Conservation (phyloP, 2,888 invertebrate genomes). For the Drosophila mimica region DNA sequence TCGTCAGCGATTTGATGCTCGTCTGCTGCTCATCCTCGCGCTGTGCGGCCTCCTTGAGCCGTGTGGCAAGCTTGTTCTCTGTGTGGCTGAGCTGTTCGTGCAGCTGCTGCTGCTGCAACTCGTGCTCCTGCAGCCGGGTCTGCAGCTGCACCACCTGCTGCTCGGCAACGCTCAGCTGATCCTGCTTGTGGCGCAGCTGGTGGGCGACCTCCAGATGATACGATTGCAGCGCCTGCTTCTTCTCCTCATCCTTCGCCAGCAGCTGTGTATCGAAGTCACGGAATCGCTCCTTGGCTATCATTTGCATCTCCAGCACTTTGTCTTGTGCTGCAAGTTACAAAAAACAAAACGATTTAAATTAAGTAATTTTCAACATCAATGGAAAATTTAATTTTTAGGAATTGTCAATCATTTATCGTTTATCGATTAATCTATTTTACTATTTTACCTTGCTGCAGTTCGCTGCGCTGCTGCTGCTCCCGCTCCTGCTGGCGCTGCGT, state of each 20-base stretch:
- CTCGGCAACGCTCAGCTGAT: conserved; percentile 85
- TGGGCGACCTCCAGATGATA: conserved; percentile 74
- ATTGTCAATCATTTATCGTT: too few species aligned
- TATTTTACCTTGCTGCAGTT: conserved; percentile 82
- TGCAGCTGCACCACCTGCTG: conserved; percentile 79
- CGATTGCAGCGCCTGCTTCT: conserved; percentile 74
- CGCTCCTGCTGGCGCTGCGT: conserved; percentile 80
- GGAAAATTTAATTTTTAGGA: not conserved
- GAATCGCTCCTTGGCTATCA: conserved; percentile 79
- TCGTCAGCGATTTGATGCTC: conserved; percentile 78
- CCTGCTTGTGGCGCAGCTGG: conserved; percentile 77
- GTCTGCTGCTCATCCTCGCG: conserved; percentile 82
- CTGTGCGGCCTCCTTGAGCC: conserved; percentile 68
- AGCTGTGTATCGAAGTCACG: conserved; percentile 78
- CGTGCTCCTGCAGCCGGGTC: conserved; percentile 71
- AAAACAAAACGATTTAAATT: not conserved
- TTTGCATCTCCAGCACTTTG: conserved; percentile 85
- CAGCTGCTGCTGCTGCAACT: conserved; percentile 75
- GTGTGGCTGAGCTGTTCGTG: conserved; percentile 72
- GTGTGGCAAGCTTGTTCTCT: conserved; percentile 76
- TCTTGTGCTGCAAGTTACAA: conserved; percentile 86
- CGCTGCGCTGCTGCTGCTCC: conserved; percentile 81
- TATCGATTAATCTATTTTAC: conserved; percentile 28
- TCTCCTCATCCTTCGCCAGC: conserved; percentile 73
- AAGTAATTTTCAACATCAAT: not conserved